Base-by-base conservation (phyloP, 2,797 vertebrate species). In the Cossypha heuglini region DNA sequence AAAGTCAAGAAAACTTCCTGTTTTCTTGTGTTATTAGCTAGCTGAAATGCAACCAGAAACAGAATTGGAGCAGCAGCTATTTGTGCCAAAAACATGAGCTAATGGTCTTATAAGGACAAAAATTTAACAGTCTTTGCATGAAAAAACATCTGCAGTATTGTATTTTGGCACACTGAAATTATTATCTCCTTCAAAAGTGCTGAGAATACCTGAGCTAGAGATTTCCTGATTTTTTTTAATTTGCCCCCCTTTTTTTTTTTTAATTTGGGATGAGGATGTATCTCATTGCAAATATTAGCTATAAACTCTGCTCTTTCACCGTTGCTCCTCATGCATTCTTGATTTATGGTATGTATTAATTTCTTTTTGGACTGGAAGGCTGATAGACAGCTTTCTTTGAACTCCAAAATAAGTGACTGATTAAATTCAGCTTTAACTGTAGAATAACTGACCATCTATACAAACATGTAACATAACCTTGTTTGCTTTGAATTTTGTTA, bases 211-310 rank as follows among this genome's bases (percentile, higher is more conserved):
- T 74, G 16, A 83, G 45, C 15, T 91, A 42, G 29, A 46, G 37
- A 79, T 64, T 75, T 92, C n/a, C 54, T 25, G 33, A 2, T 48
- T n/a, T 55, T 37, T 13, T 40, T 11, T 28, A 26, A 48, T 14
- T 66, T 35, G 4, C n/a, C 2, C 2, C 13, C 11, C 7, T 37
- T 46, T 54, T n/a, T n/a, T 12, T 37, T 37, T 13, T 21, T 33
- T 19, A 52, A 11, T 46, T 24, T 4, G 5, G 6, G 14, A 2
- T 2, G 6, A 7, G 1, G 2, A 2, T 49, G 11, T 64, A 22
- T 82, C 48, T 69, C 7, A 59, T 28, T 69, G 40, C 59, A 66
- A 38, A 43, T 11, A 18, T 46, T 22, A 69, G 3, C 24, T 75
- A 12, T 74, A 59, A 67, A 58, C 8, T 64, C 21, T 57, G 3